Evolutionary conservation across 2,113 vertebrate genomes (phyloP).

Genomic region (Anoura caudifer): DNA sequence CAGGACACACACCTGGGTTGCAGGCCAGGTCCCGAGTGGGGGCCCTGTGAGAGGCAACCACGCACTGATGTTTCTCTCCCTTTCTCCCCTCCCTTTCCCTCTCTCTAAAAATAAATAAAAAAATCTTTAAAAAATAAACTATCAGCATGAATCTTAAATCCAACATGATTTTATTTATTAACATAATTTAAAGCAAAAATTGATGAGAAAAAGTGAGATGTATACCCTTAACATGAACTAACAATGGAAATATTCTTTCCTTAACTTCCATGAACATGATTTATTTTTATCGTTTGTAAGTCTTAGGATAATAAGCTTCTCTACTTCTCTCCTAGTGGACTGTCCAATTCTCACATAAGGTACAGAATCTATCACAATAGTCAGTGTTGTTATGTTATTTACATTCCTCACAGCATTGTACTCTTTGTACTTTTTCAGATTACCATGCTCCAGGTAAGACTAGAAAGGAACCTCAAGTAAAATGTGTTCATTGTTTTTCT

Average conservation of each 20-base stretch:
- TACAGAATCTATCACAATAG: not conserved
- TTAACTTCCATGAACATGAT: not conserved
- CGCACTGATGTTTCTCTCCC: no score
- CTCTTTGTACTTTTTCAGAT: not conserved
- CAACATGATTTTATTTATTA: conserved; percentile 12
- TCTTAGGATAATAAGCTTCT: not conserved
- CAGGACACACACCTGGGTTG: no score
- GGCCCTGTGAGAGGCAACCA: no score
- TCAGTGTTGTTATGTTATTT: not conserved
- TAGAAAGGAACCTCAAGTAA: not conserved
- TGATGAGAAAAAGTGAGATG: not conserved
- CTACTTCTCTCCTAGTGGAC: not conserved
- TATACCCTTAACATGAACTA: not conserved
- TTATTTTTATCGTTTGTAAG: conserved; percentile 28
- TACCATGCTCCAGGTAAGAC: not conserved
- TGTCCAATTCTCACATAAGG: not conserved
- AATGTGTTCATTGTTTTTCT: not conserved
- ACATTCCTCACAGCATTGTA: not conserved
- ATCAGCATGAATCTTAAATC: not conserved
- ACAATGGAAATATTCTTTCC: not conserved
- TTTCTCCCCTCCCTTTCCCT: no score
- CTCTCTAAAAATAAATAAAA: no score
- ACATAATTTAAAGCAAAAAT: conserved; percentile 21
- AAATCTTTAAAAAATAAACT: conserved; percentile 26
- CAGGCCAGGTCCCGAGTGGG: no score